Base-by-base conservation (phyloP, 1,140 invertebrate species). In the Zaprionus capensis region DNA sequence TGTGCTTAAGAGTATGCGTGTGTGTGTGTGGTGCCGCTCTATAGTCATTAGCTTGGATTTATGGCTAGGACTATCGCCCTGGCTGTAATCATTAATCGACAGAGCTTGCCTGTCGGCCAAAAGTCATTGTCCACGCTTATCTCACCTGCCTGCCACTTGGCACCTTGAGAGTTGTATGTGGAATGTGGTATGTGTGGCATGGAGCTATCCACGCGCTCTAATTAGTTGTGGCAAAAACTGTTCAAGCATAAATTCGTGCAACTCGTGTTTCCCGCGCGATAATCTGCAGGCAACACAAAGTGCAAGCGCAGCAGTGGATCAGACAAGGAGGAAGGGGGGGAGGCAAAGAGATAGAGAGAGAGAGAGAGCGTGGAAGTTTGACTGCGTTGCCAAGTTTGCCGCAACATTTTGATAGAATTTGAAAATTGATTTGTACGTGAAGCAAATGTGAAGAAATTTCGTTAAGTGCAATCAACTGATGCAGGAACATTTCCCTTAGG, bases 21-120 rank as follows among this genome's bases (percentile, higher is more conserved):
- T 53, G 11, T 28, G 17, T 61, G 28, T 41, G 22, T 61, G 63
- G 15, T 20, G 15, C 12, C 56, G 41, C 20, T 28, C 20, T 14
- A 15, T 22, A 71, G 74, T 63, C 74, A 76, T 76, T 76, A 72
- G 44, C 28, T 72, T 26, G 38, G 63, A 72, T 78, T 78, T 75
- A 81, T 81, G 79, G 51, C 44, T 20, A 44, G 49, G 34, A 62
- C n/a, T 63, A 58, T 58, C 11, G 46, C 20, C 20, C 20, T 24
- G 46, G 46, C 20, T 11, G 12, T 20, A 24, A 24, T 51, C 22
- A 51, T 51, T 51, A 51, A 51, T 51, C 46, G 46, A 51, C 46
- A 51, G 46, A 51, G 46, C 41, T 7, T 34, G 31, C 31, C 28
- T 31, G 28, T 7, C 28, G 28, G 12, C 41, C 41, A 46, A 46